Evolutionary conservation across 2,113 vertebrate genomes (phyloP).

Genomic region (Romanogobio albipinnatus): DNA sequence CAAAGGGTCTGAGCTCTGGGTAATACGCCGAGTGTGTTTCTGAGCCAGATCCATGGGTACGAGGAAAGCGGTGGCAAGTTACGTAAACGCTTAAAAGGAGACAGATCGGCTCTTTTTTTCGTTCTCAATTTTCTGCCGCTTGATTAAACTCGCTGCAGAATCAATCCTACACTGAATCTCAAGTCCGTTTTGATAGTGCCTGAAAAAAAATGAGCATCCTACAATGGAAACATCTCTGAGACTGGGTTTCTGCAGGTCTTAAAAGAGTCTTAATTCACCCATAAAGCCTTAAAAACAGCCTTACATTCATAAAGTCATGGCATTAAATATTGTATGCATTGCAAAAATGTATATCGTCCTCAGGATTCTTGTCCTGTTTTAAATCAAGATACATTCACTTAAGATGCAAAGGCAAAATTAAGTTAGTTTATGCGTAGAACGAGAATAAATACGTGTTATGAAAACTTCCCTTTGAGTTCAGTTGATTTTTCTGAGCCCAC

Average conservation of each 20-base stretch:
- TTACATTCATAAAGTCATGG: neutral
- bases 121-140: constrained; percentile 16
- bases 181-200: constrained; percentile 21
- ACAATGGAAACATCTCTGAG: neutral
- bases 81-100: constrained; percentile 23
- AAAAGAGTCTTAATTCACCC: neutral
- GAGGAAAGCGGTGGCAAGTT: neutral
- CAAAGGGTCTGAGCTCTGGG: constrained; percentile 8
- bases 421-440: too few relatives aligned
- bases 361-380: neutral
- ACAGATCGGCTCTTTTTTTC: constrained; percentile 16
- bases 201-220: neutral
- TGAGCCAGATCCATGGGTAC: neutral
- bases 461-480: too few relatives aligned
- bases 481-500: too few relatives aligned
- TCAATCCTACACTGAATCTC: constrained; percentile 13
- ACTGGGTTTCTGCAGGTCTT: neutral
- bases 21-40: neutral
- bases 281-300: neutral
- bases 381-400: neutral
- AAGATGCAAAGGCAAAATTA: neutral
- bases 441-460: too few relatives aligned
- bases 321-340: neutral
- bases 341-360: neutral
- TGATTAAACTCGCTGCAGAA: constrained; percentile 39